A percentile compares a stretch with the other conserved stretches of the same genome.
Conservation (phyloP, 1,140 invertebrate species). For the Drosophila rufa region DNA sequence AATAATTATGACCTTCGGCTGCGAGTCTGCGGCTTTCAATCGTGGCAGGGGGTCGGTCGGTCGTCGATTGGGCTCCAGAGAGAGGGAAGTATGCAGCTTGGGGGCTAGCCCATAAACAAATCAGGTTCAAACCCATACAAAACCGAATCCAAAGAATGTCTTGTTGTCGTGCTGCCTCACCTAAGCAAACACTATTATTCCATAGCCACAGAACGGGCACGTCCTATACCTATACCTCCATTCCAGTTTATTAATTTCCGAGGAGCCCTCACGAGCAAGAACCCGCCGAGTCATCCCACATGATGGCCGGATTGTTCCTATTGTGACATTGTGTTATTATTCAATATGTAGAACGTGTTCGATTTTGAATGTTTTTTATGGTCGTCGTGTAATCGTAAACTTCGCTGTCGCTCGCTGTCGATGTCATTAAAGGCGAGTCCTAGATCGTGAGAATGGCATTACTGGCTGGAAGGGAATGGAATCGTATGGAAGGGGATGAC, state of each 20-base stretch:
- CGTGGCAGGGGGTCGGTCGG: slow-evolving; percentile 27
- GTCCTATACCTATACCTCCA: slow-evolving; percentile 2
- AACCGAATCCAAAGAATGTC: slow-evolving; percentile 30
- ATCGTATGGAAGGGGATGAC: slow-evolving; percentile 28
- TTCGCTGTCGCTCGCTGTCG: slow-evolving; percentile 20
- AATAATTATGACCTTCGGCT: slow-evolving; percentile 49
- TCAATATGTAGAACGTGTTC: slow-evolving; percentile 61
- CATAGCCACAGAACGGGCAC: slow-evolving; percentile 18
- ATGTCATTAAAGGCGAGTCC: slow-evolving; percentile 48
- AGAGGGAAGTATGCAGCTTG: slow-evolving; percentile 25
- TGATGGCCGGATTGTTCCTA: slow-evolving; percentile 39
- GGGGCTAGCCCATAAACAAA: slow-evolving; percentile 49
- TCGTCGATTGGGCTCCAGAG: slow-evolving; percentile 2
- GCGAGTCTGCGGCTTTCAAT: slow-evolving; percentile 10
- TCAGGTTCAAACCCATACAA: slow-evolving; percentile 41
- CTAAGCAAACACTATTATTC: slow-evolving; percentile 23
- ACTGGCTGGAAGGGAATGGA: slow-evolving; percentile 10
- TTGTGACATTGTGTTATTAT: slow-evolving; percentile 52
- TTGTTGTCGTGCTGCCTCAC: slow-evolving; percentile 30
- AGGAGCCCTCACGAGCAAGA: slow-evolving; percentile 10
- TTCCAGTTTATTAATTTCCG: slow-evolving; percentile 52
- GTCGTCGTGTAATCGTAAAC: slow-evolving; percentile 47
- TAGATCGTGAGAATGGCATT: slow-evolving; percentile 54
- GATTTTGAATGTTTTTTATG: slow-evolving; percentile 53
- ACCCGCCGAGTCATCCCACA: slow-evolving; percentile 39